phyloP scores from a whole-genome alignment of 2,797 vertebrate species.

The Anguilla pacifica region DNA sequence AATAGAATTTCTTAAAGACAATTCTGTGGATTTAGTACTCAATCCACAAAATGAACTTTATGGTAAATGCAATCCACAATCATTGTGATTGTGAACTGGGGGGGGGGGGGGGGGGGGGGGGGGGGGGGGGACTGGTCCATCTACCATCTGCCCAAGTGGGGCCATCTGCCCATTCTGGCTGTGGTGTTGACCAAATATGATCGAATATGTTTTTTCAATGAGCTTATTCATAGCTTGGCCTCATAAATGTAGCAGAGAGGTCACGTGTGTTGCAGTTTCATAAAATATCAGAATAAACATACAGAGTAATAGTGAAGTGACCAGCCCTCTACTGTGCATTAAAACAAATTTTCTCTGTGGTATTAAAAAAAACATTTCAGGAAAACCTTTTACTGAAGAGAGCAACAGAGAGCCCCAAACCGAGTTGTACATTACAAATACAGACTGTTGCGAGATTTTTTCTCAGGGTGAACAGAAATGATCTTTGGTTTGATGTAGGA shows the following conservation, averaged over 20 bases:
- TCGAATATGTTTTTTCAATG: background rate
- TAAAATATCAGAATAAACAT: background rate
- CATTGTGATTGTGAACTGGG: no score
- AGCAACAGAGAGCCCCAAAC: background rate
- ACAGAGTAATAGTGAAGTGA: background rate
- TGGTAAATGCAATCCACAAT: background rate
- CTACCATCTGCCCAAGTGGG: background rate
- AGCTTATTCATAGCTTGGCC: background rate
- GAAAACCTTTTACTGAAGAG: background rate
- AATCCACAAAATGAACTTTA: background rate
- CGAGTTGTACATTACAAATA: background rate
- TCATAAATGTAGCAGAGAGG: background rate
- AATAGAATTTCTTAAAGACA: background rate
- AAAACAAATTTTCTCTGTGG: background rate
- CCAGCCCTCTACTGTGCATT: background rate
- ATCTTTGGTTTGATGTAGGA: background rate
- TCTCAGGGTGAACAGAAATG: background rate
- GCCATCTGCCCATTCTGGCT: background rate
- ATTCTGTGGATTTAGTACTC: background rate
- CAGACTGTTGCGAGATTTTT: background rate
- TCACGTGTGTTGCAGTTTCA: background rate
- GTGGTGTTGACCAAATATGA: background rate
- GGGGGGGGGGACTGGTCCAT: background rate
- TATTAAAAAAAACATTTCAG: background rate
- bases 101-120: background rate